Conservation (phyloP, 2,797 vertebrate species). For the Notamacropus eugenii region DNA sequence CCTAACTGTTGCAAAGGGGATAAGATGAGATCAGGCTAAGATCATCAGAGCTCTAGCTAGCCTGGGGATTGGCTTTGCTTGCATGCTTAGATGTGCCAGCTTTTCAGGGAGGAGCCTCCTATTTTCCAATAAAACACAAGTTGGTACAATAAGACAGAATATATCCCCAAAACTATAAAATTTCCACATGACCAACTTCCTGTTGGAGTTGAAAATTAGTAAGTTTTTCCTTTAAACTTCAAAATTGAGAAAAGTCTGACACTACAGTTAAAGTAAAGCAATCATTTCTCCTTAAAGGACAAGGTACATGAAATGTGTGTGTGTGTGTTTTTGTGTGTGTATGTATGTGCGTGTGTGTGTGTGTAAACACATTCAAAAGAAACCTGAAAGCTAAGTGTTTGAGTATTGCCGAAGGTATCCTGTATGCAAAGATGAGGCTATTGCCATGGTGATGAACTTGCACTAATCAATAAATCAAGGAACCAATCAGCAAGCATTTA, state of each 20-base stretch:
- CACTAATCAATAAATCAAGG: background rate
- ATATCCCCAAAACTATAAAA: constrained; percentile 23
- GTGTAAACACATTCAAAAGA: background rate
- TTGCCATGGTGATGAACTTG: background rate
- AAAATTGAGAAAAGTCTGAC: background rate
- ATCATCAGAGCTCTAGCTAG: constrained; percentile 49
- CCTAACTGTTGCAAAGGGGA: constrained; percentile 43
- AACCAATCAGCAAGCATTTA: background rate
- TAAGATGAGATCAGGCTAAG: constrained; percentile 38
- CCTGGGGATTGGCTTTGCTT: constrained; percentile 49
- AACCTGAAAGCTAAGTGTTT: background rate
- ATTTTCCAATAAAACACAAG: constrained; percentile 24
- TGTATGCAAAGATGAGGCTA: constrained; percentile 4
- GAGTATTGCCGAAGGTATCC: background rate
- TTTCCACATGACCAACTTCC: constrained; percentile 51
- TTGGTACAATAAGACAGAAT: constrained; percentile 12
- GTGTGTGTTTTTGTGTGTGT: too few species aligned
- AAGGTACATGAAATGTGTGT: background rate
- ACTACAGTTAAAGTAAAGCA: constrained; percentile 7
- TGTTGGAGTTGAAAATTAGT: constrained; percentile 49
- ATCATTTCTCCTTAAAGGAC: background rate
- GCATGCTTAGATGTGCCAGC: constrained; percentile 15
- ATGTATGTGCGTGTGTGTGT: too few species aligned
- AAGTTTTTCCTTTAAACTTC: constrained; percentile 13
- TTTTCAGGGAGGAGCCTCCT: constrained; percentile 51